Base-by-base conservation (phyloP, 2,797 vertebrate genomes). In the Syngnathus acus region DNA sequence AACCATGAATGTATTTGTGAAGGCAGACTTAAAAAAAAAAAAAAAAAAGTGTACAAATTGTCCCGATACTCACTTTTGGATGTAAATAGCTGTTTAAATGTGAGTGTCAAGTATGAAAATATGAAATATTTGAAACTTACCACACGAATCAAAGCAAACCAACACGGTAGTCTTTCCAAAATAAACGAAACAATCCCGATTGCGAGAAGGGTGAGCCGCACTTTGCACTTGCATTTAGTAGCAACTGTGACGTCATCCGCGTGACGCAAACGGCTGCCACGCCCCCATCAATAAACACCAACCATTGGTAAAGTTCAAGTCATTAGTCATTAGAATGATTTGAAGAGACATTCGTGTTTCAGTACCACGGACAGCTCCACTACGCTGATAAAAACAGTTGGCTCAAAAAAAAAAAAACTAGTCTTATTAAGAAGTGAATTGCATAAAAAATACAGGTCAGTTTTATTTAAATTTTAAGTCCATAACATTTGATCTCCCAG, bases 171-270 rank as follows among this genome's bases (percentile, higher is more conserved):
- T 17, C 55, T 38, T 58, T 58, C 13, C 26, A 19, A 37, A 58
- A 37, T 8, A 38, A 58, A 6, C 32, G 32, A 5, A 37, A 58
- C 32, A 37, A 58, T 58, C 26, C 7, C 14, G 55, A 16, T 26
- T 4, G 50, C 16, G 48, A 9, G 54, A 58, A 32, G 17, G 54
- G 26, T 2, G 55, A 58, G 55, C 14, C 55, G 32, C 55, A 37
- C 26, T 58, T 58, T 37, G 55, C 14, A 37, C 55, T 32, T 58
- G 38, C 26, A 58, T 58, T 58, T 58, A 58, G 55, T 58, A 58
- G 55, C 14, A 5, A 7, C 6, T 17, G 7, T 38, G 32, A 37
- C 55, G 55, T 38, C 55, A 17, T 7, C 6, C 1, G 1, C 3
- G 0, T 37, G 32, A 37, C 55, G 55, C 7, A 1, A 37, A 7